Base-by-base conservation (phyloP, 2,888 invertebrate species). In the Ariolimax columbianus region DNA sequence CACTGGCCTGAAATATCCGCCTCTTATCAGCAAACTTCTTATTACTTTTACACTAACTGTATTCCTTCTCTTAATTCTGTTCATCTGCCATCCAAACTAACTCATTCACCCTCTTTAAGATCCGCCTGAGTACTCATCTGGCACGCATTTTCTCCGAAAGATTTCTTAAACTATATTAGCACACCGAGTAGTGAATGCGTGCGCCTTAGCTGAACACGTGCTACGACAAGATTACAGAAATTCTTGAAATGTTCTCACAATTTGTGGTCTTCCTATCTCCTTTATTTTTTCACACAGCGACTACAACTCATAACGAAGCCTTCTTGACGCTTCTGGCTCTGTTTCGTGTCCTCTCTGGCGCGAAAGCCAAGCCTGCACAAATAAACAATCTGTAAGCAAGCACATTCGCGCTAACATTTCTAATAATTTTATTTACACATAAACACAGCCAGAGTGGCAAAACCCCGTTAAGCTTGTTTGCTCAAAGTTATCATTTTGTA, bases 141-240 rank as follows among this genome's bases (percentile, higher is more conserved):
- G 23, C 59, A 4, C 26, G n/a, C 26, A 63, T 63, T 26, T n/a
- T 63, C 23, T 36, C 47, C 7, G 2, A 11, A 55, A n/a, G 23
- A 55, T 2, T 55, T n/a, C 79, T 23, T 63, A 81, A 55, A 70
- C 47, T 81, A 30, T 33, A 70, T 51, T 33, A 81, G 30, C 68
- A 70, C 9, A 43, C 26, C 30, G 43, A 43, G 30, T 70, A 51
- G 70, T 11, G 68, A n/a, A 30, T 80, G 14, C 30, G 3, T 6
- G n/a, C 30, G 9, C n/a, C 36, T 47, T 40, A 6, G 19, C 23
- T 23, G 0, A 3, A 63, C 80, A 81, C 36, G 80, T 70, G 70
- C 51, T 66, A 30, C 66, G 11, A 70, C 70, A 43, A 43, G 80
- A 70, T 70, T 63, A 47, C 40, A 81, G 47, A 70, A 17, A 82